A percentile compares a stretch with the other conserved stretches of the same genome.
Evolutionary conservation across 2,888 invertebrate genomes (phyloP).

Genomic region (Microdon myrmicae): DNA sequence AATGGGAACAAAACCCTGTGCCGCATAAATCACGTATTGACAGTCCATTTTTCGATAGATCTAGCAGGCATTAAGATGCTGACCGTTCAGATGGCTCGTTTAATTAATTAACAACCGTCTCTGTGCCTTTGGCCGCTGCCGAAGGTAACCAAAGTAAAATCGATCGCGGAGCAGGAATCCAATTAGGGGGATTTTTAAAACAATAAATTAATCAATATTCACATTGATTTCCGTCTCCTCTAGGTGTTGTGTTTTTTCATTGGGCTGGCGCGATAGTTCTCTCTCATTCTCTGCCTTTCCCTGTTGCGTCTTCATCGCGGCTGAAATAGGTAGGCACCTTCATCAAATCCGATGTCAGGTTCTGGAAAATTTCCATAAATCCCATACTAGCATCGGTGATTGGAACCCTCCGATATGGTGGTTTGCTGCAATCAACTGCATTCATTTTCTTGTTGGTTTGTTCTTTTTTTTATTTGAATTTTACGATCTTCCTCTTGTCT

Average conservation of each 20-base stretch:
- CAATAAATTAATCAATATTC: conserved; percentile 43
- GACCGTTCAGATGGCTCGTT: too few species aligned
- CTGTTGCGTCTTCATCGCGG: conserved; percentile 9
- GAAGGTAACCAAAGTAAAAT: too few species aligned
- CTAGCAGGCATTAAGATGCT: too few species aligned
- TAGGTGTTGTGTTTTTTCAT: conserved; percentile 1
- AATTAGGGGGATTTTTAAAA: conserved; percentile 35
- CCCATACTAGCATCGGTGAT: conserved; percentile 25
- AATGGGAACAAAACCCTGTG: too few species aligned
- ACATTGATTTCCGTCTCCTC: conserved; percentile 4
- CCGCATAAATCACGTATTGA: too few species aligned
- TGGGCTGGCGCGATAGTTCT: not conserved
- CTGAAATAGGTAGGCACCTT: conserved; percentile 43
- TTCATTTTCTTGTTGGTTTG: not conserved
- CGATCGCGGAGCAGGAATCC: conserved; percentile 33
- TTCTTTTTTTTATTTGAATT: conserved; percentile 38
- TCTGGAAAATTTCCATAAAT: conserved; percentile 47
- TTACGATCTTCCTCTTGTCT: conserved; percentile 37
- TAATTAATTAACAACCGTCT: too few species aligned
- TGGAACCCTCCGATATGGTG: not conserved
- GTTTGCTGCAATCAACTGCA: not conserved
- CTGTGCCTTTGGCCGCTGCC: too few species aligned
- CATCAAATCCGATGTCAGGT: conserved; percentile 47
- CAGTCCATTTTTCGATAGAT: too few species aligned
- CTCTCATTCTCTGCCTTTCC: not conserved